Evolutionary conservation across 2,797 vertebrate genomes (phyloP).

Genomic region (Neostethus bicornis): DNA sequence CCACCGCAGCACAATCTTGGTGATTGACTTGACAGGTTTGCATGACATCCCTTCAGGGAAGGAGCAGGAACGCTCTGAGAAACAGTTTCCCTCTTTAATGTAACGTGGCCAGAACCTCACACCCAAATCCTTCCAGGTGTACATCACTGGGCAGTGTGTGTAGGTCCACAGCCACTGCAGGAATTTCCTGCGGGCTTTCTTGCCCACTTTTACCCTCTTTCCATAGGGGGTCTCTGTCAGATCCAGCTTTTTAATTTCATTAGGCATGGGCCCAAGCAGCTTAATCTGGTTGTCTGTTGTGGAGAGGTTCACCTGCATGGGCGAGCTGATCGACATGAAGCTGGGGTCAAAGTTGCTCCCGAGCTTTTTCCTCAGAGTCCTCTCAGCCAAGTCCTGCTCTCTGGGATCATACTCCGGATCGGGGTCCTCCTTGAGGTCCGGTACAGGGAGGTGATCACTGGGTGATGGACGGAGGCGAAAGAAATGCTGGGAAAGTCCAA

Average conservation of each 20-base stretch:
- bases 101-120: conserved; percentile 93
- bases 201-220: conserved; percentile 85
- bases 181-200: conserved; percentile 90
- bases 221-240: conserved; percentile 87
- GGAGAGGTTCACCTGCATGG: conserved; percentile 79
- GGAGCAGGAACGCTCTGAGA: conserved; percentile 90
- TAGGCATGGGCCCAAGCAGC: conserved; percentile 80
- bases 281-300: conserved; percentile 73
- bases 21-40: conserved; percentile 90
- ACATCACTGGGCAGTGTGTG: conserved; percentile 90
- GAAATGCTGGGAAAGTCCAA: conserved; percentile 83
- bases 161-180: conserved; percentile 93
- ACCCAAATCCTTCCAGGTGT: conserved; percentile 93
- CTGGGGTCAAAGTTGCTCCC: conserved; percentile 89
- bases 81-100: conserved; percentile 92
- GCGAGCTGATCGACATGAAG: conserved; percentile 89
- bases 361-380: conserved; percentile 89
- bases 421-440: conserved; percentile 88
- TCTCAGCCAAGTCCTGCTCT: conserved; percentile 89
- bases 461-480: conserved; percentile 89
- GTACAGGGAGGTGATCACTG: conserved; percentile 87
- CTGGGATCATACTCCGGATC: conserved; percentile 93
- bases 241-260: conserved; percentile 88
- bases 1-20: conserved; percentile 92
- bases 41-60: conserved; percentile 94